These are phyloP conservation scores for Peromyscus leucopus DNA, from an alignment of 2,113 vertebrate species.

Conservation along the genomic window DNA sequence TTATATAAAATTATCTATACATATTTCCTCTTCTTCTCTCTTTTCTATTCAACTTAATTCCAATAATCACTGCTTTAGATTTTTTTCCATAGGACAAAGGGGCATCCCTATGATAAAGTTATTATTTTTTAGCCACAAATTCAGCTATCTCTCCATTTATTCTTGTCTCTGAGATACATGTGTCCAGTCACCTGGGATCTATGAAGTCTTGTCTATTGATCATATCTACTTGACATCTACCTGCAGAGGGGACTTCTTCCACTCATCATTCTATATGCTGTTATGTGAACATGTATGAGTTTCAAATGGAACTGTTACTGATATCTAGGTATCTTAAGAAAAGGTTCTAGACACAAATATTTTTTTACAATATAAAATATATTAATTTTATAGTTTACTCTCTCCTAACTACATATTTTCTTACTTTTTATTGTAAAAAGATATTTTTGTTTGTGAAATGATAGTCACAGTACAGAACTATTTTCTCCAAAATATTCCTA, in stretches of 20 bases:
- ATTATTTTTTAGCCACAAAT: neutral
- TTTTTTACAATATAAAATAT: conserved; percentile 28
- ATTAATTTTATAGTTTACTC: neutral
- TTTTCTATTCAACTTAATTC: too few species aligned
- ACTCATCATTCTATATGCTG: neutral
- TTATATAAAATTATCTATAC: neutral
- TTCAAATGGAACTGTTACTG: neutral
- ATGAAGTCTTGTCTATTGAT: neutral
- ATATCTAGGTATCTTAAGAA: neutral
- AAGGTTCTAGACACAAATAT: neutral
- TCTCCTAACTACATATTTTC: neutral
- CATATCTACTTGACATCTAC: fast-evolving
- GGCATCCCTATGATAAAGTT: neutral
- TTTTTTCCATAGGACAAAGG: neutral
- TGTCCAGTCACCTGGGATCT: neutral
- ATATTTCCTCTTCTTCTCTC: neutral
- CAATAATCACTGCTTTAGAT: neutral
- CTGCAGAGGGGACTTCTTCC: neutral
- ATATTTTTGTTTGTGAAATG: conserved; percentile 7
- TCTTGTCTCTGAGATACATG: neutral
- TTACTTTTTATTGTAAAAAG: neutral
- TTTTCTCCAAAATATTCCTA: neutral
- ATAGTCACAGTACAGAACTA: neutral
- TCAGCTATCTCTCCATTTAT: neutral
- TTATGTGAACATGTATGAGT: neutral